Conservation (phyloP, 2,797 vertebrate species). For the Limnodromus scolopaceus region DNA sequence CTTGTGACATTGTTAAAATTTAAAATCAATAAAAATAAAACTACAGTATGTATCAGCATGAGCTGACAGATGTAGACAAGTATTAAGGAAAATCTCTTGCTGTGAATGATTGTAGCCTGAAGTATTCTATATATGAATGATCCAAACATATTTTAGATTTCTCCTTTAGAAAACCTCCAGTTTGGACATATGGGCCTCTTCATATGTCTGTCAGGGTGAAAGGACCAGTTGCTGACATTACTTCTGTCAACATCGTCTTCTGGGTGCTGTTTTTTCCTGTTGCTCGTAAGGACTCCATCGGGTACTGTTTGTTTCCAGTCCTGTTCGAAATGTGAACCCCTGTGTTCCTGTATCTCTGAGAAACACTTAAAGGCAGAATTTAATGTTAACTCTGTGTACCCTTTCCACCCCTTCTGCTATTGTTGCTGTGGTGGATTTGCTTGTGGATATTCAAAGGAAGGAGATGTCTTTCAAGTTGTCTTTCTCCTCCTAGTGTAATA, state of each 20-base stretch:
- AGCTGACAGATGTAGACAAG: constrained; percentile 65
- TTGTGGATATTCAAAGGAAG: neutral
- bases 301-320: neutral
- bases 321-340: neutral
- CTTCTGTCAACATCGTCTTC: neutral
- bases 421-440: neutral
- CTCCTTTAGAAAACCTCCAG: neutral
- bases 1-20: constrained; percentile 41
- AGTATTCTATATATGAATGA: constrained; percentile 29
- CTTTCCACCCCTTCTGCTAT: neutral
- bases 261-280: neutral
- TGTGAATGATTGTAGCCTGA: constrained; percentile 50
- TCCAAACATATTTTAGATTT: constrained; percentile 20
- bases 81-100: constrained; percentile 64
- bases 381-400: neutral
- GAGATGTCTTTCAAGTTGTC: neutral
- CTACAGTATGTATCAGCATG: constrained; percentile 54
- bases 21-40: constrained; percentile 66
- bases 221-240: neutral
- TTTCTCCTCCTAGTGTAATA: neutral
- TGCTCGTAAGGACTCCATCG: neutral
- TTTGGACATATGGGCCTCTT: neutral
- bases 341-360: neutral
- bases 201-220: neutral
- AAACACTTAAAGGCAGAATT: neutral